These are phyloP conservation scores for Agrotis segetum DNA, from an alignment of 2,888 invertebrate species.

Conservation along the genomic window DNA sequence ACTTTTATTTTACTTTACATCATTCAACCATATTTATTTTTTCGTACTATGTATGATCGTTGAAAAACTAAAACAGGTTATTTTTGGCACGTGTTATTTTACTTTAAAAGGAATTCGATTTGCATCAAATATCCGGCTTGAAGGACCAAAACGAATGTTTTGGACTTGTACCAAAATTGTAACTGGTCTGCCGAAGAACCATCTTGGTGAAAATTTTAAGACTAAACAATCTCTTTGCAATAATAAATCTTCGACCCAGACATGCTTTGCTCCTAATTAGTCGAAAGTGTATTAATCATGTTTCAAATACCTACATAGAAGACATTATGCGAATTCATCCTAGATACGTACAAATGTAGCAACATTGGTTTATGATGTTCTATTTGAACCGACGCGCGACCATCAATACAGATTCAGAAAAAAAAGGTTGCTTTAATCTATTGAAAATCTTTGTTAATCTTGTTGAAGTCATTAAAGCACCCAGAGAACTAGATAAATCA, in stretches of 20 bases:
- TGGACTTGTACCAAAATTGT: constrained; percentile 34
- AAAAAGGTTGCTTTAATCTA: not conserved
- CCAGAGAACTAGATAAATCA: not conserved
- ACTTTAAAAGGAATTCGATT: constrained; percentile 22
- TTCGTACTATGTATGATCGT: not conserved
- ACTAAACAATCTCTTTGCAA: constrained; percentile 18
- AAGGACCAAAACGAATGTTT: constrained; percentile 36
- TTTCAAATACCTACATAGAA: not conserved
- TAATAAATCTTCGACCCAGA: not conserved
- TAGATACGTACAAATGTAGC: not conserved
- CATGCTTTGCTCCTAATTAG: not conserved
- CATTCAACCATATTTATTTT: not conserved
- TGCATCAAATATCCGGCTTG: constrained; percentile 4
- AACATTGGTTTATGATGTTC: not conserved
- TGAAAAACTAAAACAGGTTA: not conserved
- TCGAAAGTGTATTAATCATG: not conserved
- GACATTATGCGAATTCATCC: not conserved
- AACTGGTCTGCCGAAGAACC: not conserved
- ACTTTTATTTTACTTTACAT: constrained; percentile 3
- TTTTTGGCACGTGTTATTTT: not conserved
- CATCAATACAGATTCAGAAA: too few relatives aligned
- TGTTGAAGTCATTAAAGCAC: not conserved
- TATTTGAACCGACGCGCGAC: not conserved
- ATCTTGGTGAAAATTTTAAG: constrained; percentile 20
- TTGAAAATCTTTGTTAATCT: not conserved